Conservation (phyloP, 2,797 vertebrate genomes). For the Sarcoramphus papa region DNA sequence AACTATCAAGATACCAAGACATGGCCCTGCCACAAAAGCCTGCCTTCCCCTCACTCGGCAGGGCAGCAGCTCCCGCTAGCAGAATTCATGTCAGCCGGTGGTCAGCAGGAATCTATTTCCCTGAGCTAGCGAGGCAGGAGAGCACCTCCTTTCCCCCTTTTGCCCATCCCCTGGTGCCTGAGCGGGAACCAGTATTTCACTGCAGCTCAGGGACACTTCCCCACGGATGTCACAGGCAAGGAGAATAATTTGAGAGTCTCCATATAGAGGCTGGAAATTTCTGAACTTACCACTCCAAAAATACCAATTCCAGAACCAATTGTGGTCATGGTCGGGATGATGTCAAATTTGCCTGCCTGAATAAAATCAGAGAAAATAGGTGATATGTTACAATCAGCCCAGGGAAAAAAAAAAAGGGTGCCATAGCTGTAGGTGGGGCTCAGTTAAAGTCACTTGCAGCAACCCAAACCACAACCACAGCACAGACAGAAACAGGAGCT, state of each 20-base stretch:
- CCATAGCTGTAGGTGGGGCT: background rate
- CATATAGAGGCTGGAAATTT: background rate
- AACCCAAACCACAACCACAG: background rate
- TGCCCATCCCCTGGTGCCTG: background rate
- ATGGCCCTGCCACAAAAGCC: background rate
- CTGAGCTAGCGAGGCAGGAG: background rate
- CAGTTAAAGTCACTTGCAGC: background rate
- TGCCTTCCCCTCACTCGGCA: background rate
- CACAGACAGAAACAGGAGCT: background rate
- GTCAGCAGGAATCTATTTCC: background rate
- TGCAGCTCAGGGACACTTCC: background rate
- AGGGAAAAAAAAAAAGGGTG: rapidly evolving
- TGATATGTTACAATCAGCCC: background rate
- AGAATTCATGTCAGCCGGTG: background rate
- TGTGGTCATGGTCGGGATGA: slow-evolving; percentile 94
- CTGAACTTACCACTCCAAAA: slow-evolving; percentile 91
- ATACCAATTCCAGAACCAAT: slow-evolving; percentile 97
- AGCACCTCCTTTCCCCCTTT: background rate
- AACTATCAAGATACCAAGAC: background rate
- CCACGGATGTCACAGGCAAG: background rate
- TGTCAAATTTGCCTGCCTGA: slow-evolving; percentile 94
- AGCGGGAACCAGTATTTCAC: background rate
- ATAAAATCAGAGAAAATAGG: background rate
- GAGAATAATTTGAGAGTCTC: background rate
- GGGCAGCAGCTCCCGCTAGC: background rate